A percentile compares a stretch with the other conserved stretches of the same genome.
These are phyloP conservation scores for Neoascia interrupta DNA, from an alignment of 2,888 invertebrate genomes.

Conservation along the genomic window DNA sequence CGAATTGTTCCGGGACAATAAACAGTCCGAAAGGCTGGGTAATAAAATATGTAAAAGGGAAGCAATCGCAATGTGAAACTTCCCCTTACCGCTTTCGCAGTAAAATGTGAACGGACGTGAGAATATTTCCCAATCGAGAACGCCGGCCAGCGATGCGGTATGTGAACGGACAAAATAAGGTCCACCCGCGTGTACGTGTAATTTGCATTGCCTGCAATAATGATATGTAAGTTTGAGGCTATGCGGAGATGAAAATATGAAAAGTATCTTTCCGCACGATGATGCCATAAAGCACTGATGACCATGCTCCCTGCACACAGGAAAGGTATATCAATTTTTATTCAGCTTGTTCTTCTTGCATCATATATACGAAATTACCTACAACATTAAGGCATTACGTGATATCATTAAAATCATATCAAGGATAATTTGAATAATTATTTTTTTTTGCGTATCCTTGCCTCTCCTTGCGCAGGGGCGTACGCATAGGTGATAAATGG, in stretches of 20 bases:
- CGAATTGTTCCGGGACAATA: conserved; percentile 51
- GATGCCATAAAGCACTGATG: conserved; percentile 19
- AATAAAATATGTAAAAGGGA: conserved; percentile 60
- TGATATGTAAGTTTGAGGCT: conserved; percentile 51
- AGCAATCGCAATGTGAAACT: conserved; percentile 58
- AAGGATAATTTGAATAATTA: conserved; percentile 65
- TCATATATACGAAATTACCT: conserved; percentile 54
- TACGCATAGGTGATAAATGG: conserved; percentile 38
- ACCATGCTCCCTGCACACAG: conserved; percentile 3
- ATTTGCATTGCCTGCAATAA: conserved; percentile 61
- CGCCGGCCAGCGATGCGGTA: too few species aligned
- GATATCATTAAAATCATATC: conserved; percentile 67
- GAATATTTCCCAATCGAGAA: too few species aligned
- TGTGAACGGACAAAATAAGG: conserved; percentile 16
- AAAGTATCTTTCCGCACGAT: conserved; percentile 45
- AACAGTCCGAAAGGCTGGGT: conserved; percentile 43
- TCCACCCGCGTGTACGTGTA: conserved; percentile 22
- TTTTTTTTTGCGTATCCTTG: too few species aligned
- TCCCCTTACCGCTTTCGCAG: neutral
- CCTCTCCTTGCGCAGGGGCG: too few species aligned
- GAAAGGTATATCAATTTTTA: too few species aligned
- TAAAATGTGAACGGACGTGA: conserved; percentile 30
- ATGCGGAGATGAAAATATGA: conserved; percentile 47
- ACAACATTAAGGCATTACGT: conserved; percentile 60
- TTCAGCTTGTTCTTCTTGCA: neutral